phyloP scores from a whole-genome alignment of 2,888 invertebrate genomes.

The Lottia scabra region DNA sequence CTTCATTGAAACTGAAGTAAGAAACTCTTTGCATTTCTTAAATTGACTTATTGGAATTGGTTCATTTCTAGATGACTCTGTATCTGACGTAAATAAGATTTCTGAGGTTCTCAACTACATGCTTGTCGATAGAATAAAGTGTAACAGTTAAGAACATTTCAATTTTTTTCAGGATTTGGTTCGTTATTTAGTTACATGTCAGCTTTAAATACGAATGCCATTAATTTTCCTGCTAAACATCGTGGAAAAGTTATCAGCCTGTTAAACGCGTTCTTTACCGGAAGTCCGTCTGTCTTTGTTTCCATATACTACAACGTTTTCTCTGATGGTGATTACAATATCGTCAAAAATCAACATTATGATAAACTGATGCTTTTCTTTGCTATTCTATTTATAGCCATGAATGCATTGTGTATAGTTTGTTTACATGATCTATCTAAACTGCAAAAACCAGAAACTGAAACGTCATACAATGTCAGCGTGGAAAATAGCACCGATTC shows the following conservation, averaged over 20 bases:
- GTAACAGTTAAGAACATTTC: too few species aligned
- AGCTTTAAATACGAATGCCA: conserved; percentile 45
- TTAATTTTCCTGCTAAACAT: conserved; percentile 40
- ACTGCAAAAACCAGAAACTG: background rate
- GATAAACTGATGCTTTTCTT: conserved; percentile 41
- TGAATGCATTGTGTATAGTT: conserved; percentile 33
- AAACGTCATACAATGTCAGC: background rate
- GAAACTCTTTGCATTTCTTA: too few species aligned
- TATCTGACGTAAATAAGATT: too few species aligned
- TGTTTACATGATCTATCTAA: background rate
- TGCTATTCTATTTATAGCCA: conserved; percentile 35
- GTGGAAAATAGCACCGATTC: background rate
- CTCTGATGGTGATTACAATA: conserved; percentile 23
- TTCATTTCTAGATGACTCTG: too few species aligned
- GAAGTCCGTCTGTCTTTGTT: conserved; percentile 44
- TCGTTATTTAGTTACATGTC: conserved; percentile 48
- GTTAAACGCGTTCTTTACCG: conserved; percentile 44
- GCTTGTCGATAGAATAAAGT: too few species aligned
- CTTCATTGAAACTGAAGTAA: too few species aligned
- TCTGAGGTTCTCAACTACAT: too few species aligned
- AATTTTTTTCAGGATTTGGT: conserved; percentile 37
- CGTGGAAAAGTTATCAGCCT: conserved; percentile 42
- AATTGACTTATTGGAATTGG: too few species aligned
- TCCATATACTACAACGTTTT: conserved; percentile 37
- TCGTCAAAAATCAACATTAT: conserved; percentile 31